Evolutionary conservation across 2,888 invertebrate genomes (phyloP).

Genomic region (Oligia strigilis): DNA sequence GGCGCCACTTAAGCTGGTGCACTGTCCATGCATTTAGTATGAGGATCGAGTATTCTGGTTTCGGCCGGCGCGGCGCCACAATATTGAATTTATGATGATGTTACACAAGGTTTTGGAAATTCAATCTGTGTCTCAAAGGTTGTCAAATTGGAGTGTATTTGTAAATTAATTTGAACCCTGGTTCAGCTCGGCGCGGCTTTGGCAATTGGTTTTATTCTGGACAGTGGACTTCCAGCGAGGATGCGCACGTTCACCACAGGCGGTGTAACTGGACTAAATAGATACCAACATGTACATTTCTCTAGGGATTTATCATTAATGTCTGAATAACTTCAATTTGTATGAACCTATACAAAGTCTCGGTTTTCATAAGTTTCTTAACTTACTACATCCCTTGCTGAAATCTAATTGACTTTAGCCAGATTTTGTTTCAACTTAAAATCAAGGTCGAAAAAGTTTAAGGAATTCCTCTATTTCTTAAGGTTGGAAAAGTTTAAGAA

Average conservation of each 20-base stretch:
- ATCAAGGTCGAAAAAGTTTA: too few relatives aligned
- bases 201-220: not conserved
- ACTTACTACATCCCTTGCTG: too few relatives aligned
- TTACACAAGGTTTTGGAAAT: not conserved
- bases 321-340: too few relatives aligned
- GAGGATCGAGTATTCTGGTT: conserved; percentile 25
- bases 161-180: not conserved
- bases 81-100: conserved; percentile 26
- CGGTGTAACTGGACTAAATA: too few relatives aligned
- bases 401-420: too few relatives aligned
- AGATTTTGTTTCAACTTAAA: too few relatives aligned
- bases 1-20: not conserved
- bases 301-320: too few relatives aligned
- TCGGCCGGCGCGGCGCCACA: not conserved
- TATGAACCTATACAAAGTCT: too few relatives aligned
- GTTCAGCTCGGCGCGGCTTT: not conserved
- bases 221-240: not conserved
- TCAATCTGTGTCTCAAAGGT: not conserved
- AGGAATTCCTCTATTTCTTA: too few relatives aligned
- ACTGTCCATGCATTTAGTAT: conserved; percentile 12
- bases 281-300: too few relatives aligned
- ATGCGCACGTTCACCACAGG: not conserved
- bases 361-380: too few relatives aligned
- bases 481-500: too few relatives aligned
- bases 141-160: not conserved